Evolutionary conservation across 2,888 invertebrate genomes (phyloP), one percentile per base, ranked within the genome.

Genomic region (Campoplex nolae): DNA sequence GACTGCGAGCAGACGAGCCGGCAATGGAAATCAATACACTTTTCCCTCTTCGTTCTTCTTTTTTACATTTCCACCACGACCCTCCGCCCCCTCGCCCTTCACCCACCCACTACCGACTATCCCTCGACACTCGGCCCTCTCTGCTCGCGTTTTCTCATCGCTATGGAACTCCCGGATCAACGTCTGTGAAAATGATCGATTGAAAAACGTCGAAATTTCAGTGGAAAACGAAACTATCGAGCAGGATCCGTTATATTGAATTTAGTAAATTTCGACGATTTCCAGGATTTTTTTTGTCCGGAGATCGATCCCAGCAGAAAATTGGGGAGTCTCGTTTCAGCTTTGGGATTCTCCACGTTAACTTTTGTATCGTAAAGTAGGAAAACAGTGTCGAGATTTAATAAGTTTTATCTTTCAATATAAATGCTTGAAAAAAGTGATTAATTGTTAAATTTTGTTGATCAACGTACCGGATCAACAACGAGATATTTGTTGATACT

Each of bases 11-110:
- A 91, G 91, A 91, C 91, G 85, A 88, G 86, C 84, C 88, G 88
- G 88, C 62, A 91, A 91, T 91, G 90, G 90, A 91, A 91, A 91
- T 91, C 91, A 91, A 91, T 91, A 91, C 91, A 88, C 87, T 81
- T 83, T 86, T 58, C 67, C 18, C 74, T 75, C 73, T 67, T 54
- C 65, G 67, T 83, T 70, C 51, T 67, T 54, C 56, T 83, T 71
- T 80, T 80, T 71, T 42, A 58, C 76, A 48, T 65, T 80, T 65
- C 35, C 79, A 73, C 70, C 3, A 6, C 68, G 45, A 1, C 13
- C 45, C 45, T 1, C 11, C 45, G 3, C 45, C 45, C 11, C 45
- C 23, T 23, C 23, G 0, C 23, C 23, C 23, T 23, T 0, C 23
- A 23, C 0, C 23, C 23, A 23, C 23, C 23, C 23, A 23, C 38